These are phyloP conservation scores for Triplophysa rosa DNA, from an alignment of 2,113 vertebrate species.

Conservation along the genomic window DNA sequence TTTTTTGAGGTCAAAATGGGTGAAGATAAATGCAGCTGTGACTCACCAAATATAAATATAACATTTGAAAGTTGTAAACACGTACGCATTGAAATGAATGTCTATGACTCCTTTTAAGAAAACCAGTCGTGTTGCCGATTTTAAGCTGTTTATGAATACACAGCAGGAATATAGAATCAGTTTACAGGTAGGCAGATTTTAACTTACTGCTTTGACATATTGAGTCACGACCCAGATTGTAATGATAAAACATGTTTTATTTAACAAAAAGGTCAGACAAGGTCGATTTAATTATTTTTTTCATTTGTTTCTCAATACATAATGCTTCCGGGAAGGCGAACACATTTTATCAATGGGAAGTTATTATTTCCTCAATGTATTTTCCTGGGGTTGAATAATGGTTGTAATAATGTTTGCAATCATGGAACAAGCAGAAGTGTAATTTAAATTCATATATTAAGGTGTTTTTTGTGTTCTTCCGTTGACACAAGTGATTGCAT, in stretches of 20 bases:
- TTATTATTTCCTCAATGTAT: not conserved
- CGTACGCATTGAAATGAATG: not conserved
- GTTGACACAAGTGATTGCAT: too few species aligned
- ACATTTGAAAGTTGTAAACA: conserved; percentile 2
- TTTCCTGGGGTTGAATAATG: not conserved
- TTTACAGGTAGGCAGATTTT: too few species aligned
- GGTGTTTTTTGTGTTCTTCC: too few species aligned
- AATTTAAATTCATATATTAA: too few species aligned
- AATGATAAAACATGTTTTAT: too few species aligned
- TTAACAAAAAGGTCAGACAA: too few species aligned
- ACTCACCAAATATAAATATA: not conserved
- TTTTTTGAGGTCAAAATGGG: conserved; percentile 5
- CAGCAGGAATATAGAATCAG: too few species aligned
- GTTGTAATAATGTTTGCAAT: not conserved
- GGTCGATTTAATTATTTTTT: too few species aligned
- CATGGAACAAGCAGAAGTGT: too few species aligned
- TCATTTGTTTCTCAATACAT: not conserved
- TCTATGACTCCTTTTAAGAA: not conserved
- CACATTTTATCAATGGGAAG: conserved; percentile 6
- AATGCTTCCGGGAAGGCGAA: not conserved
- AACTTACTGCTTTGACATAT: too few species aligned
- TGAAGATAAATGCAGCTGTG: not conserved
- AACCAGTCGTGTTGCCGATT: not conserved
- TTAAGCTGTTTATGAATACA: not conserved
- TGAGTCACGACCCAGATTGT: too few species aligned